phyloP scores from a whole-genome alignment of 2,113 vertebrate genomes.

The Zapornia atra region DNA sequence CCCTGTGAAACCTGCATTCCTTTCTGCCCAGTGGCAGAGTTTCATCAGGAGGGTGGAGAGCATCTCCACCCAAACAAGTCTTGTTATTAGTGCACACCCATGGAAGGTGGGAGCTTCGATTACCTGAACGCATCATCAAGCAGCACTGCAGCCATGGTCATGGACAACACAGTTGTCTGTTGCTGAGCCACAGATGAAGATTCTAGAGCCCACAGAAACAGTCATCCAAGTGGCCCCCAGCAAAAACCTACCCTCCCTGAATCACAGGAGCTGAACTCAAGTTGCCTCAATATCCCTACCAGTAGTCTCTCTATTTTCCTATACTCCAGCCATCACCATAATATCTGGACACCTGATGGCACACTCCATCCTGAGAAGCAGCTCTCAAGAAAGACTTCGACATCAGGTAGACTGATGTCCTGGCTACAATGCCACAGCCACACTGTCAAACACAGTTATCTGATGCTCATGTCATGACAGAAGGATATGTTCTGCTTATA shows the following conservation, averaged over 20 bases:
- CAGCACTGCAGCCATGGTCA: background rate
- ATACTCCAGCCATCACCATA: background rate
- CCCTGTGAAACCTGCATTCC: constrained; percentile 8
- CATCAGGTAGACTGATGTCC: too few relatives aligned
- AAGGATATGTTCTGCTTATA: background rate
- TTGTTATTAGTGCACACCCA: background rate
- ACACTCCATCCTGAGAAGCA: background rate
- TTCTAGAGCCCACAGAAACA: background rate
- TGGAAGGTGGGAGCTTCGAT: background rate
- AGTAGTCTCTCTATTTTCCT: background rate
- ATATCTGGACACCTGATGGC: background rate
- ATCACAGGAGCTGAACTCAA: background rate
- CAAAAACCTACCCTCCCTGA: background rate
- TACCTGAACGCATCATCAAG: background rate
- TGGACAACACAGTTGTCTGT: background rate
- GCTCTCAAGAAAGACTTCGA: background rate
- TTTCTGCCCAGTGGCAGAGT: constrained; percentile 20
- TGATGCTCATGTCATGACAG: background rate
- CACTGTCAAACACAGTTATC: background rate
- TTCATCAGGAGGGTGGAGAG: constrained; percentile 58
- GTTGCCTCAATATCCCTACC: background rate
- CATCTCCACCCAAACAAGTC: constrained; percentile 32
- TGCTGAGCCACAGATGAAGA: background rate
- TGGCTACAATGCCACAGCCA: background rate
- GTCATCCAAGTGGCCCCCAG: background rate